Percentiles rank a stretch among this genome's conserved stretches.
Evolutionary conservation across 2,888 invertebrate species (phyloP).

Genomic region (Mactromeris polynyma): DNA sequence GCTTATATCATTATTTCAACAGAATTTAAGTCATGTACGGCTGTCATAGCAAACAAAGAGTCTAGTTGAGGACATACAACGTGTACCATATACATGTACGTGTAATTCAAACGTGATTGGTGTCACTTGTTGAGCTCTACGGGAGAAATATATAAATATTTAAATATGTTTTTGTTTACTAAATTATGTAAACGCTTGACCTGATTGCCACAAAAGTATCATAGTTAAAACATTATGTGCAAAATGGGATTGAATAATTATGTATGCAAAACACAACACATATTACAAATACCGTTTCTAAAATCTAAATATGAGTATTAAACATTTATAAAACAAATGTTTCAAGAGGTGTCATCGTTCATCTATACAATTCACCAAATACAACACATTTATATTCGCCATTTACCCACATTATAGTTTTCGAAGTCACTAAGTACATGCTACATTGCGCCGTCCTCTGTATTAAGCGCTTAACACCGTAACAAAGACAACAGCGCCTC

Average conservation of each 20-base stretch:
- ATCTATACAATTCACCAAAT: constrained; percentile 2
- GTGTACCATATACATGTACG: too few relatives aligned
- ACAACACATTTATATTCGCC: background rate
- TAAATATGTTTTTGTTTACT: background rate
- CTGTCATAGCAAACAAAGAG: too few relatives aligned
- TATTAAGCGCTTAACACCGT: background rate
- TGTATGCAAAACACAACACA: constrained; percentile 2
- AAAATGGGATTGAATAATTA: constrained; percentile 3
- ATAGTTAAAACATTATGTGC: background rate
- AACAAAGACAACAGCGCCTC: background rate
- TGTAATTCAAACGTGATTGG: too few relatives aligned
- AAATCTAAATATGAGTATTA: constrained; percentile 6
- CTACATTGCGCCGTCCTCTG: background rate
- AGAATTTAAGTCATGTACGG: too few relatives aligned
- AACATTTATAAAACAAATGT: constrained; percentile 13
- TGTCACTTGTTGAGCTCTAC: too few relatives aligned
- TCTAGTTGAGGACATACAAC: too few relatives aligned
- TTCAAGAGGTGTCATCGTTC: background rate
- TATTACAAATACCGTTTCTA: constrained; percentile 7
- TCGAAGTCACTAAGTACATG: background rate
- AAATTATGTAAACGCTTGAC: background rate
- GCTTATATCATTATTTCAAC: too few relatives aligned
- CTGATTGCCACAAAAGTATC: background rate
- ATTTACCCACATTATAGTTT: background rate
- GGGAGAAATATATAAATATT: too few relatives aligned